Evolutionary conservation across 2,113 vertebrate genomes (phyloP).

Genomic region (Ptyas mucosa): DNA sequence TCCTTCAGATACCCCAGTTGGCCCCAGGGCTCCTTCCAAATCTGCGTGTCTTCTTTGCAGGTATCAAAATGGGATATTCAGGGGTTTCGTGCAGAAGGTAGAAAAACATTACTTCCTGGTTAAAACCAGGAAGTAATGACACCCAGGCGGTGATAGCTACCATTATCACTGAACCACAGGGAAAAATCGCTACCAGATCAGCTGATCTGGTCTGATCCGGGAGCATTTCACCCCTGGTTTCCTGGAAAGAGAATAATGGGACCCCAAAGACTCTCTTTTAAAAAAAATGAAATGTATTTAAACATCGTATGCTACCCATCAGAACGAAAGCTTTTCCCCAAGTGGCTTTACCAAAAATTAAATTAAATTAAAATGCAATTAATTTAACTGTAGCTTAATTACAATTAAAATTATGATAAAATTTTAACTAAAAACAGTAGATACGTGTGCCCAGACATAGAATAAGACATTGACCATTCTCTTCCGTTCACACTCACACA

Average conservation of each 20-base stretch:
- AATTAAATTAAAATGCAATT: neutral
- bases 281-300: neutral
- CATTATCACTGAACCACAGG: no score
- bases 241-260: neutral
- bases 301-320: neutral
- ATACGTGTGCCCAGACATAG: neutral
- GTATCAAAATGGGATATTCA: neutral
- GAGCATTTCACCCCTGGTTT: neutral
- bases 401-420: neutral
- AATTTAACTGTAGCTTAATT: neutral
- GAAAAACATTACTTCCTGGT: no score
- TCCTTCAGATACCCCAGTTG: neutral
- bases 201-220: no score
- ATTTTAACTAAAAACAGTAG: neutral
- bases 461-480: neutral
- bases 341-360: neutral
- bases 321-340: neutral
- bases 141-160: no score
- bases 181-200: no score
- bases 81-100: neutral
- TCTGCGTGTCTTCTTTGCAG: neutral
- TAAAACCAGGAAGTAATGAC: no score
- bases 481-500: neutral
- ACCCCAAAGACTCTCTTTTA: neutral
- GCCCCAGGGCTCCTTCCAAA: neutral